Evolutionary conservation across 2,113 vertebrate genomes (phyloP).

Genomic region (Willisornis vidua): DNA sequence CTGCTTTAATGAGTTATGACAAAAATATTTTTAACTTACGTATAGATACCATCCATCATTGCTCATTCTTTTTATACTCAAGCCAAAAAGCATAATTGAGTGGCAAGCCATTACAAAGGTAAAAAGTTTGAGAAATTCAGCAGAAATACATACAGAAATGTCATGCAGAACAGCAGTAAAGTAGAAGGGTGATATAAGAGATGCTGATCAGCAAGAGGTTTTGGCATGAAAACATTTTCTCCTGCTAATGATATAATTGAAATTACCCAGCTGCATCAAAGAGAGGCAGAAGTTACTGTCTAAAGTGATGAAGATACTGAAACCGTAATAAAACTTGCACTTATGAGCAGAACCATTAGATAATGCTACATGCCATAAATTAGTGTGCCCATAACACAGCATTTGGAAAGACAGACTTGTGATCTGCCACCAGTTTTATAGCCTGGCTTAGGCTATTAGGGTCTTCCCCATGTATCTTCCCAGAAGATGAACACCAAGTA

Average conservation of each 20-base stretch:
- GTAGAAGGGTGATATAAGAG: background rate
- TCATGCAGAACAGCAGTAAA: background rate
- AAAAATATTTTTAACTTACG: background rate
- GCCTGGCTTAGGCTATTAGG: background rate
- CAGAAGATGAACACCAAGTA: background rate
- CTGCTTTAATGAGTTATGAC: background rate
- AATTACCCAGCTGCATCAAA: constrained; percentile 26
- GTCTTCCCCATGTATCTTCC: background rate
- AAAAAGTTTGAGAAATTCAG: background rate
- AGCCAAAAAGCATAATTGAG: background rate
- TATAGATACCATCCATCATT: background rate
- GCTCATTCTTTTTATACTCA: background rate
- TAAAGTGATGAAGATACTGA: constrained; percentile 19
- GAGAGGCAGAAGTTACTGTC: background rate
- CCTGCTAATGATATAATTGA: constrained; percentile 3
- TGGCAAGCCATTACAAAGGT: background rate
- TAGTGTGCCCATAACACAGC: background rate
- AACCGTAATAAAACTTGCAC: constrained; percentile 7
- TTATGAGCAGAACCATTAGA: constrained; percentile 13
- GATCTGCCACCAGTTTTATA: background rate
- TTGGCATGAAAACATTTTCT: background rate
- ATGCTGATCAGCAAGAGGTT: background rate
- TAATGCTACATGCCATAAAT: background rate
- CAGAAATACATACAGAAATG: background rate
- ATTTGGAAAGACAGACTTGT: background rate